phyloP scores from a whole-genome alignment of 2,113 vertebrate genomes.

The Trichechus manatus region DNA sequence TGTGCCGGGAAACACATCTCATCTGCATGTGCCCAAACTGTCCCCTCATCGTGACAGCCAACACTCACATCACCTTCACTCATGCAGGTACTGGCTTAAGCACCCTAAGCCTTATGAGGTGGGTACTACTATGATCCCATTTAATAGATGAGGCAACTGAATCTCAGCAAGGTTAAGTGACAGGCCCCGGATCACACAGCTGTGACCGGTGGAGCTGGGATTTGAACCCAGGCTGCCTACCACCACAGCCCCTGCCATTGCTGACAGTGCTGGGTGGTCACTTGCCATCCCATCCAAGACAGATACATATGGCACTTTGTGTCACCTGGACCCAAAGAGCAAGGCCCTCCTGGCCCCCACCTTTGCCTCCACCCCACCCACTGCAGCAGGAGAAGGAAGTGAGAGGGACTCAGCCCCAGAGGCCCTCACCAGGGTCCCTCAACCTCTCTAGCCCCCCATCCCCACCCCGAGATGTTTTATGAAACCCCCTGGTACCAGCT shows the following conservation, averaged over 20 bases:
- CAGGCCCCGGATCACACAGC: not conserved
- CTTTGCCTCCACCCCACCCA: not conserved
- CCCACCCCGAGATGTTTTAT: too few relatives aligned
- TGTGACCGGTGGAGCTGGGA: not conserved
- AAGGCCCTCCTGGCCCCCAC: not conserved
- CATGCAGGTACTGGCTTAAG: not conserved
- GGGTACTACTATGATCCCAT: not conserved
- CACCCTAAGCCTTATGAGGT: not conserved
- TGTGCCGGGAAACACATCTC: too few relatives aligned
- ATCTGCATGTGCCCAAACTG: not conserved
- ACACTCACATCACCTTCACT: accelerated
- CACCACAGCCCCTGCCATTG: not conserved
- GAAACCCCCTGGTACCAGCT: not conserved
- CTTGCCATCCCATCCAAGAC: too few relatives aligned
- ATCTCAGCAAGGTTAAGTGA: not conserved
- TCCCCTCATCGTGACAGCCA: not conserved
- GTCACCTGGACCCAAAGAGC: not conserved
- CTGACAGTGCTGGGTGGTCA: not conserved
- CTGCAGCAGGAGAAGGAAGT: not conserved
- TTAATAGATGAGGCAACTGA: not conserved
- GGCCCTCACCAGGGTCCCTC: not conserved
- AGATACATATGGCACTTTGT: not conserved
- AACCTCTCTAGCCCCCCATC: too few relatives aligned
- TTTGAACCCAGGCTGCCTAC: not conserved
- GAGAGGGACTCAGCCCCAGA: not conserved